Conservation (phyloP, 2,113 vertebrate genomes). For the Thryonomys swinderianus region DNA sequence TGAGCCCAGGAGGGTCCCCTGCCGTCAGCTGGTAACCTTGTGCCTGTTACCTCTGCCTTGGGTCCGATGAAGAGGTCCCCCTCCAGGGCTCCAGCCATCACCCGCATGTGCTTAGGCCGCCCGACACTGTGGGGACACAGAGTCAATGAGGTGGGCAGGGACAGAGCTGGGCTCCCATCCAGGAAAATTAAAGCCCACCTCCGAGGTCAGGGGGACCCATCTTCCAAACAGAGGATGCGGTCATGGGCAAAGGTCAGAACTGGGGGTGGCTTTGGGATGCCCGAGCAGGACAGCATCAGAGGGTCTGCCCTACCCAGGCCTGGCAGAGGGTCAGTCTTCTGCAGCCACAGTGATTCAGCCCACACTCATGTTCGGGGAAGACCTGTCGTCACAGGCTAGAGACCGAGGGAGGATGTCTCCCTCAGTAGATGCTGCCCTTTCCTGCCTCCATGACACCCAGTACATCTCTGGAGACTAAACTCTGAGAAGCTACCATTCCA, state of each 20-base stretch:
- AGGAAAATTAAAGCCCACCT: not conserved
- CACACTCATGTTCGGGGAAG: rapidly evolving
- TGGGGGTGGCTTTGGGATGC: not conserved
- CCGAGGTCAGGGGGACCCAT: not conserved
- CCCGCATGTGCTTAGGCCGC: conserved; percentile 93
- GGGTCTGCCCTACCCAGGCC: not conserved
- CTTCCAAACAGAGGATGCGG: not conserved
- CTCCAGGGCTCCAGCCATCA: conserved; percentile 95
- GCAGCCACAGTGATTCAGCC: conserved; percentile 25
- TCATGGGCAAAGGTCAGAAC: not conserved
- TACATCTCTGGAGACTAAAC: not conserved
- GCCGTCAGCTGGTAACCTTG: not conserved
- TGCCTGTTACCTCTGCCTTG: conserved; percentile 91
- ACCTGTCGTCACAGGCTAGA: not conserved
- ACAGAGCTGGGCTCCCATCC: not conserved
- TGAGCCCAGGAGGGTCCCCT: not conserved
- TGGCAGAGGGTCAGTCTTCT: conserved; percentile 31
- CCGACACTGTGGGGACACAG: conserved; percentile 88
- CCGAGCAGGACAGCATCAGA: not conserved
- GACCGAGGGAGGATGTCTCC: not conserved
- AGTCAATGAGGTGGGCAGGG: not conserved
- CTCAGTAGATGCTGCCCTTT: not conserved
- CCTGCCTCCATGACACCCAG: not conserved
- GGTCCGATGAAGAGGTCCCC: conserved; percentile 95
- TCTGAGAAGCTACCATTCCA: not conserved